Base-by-base conservation (phyloP, 2,888 invertebrate species). In the Eugnorisma glareosa region DNA sequence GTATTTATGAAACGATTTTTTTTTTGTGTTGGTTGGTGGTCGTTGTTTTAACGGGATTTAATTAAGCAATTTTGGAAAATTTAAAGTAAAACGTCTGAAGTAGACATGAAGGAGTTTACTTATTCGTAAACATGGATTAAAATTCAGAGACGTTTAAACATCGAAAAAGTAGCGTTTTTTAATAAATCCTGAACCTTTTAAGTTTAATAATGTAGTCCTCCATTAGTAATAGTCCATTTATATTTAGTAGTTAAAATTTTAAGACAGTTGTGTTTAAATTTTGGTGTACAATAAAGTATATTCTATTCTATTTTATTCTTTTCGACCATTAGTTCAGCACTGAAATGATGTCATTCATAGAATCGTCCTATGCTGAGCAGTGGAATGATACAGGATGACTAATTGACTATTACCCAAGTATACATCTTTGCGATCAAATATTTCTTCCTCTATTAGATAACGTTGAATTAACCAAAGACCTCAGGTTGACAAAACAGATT, bases 1-100 rank as follows among this genome's bases (percentile, higher is more conserved):
- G 73, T 82, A 54, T 79, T 80, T 82, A 76, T 35, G 71, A 43
- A 64, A 43, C 51, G n/a, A 28, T 64, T n/a, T 51, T 37, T 28
- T 48, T 48, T 1, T n/a, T n/a, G n/a, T 67, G n/a, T 10, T 48
- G 24, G 37, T 57, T 67, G 40, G 37, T 54, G 28, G 8, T 63
- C 43, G 67, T 67, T 73, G 64, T 75, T 64, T 59, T 61, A 81
- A 71, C 61, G 73, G 63, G 31, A 71, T 43, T 70, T 61, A 70
- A 51, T 83, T 51, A n/a, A 21, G 51, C 10, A 54, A 67, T 64
- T 35, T 28, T 1, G 31, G 10, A 1, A 71, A 57, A 4, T 48
- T 43, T 54, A 11, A 77, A 31, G 21, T 18, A 10, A 11, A 35
- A 35, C 35, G 18, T 64, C 64, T 18, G 6, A n/a, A 21, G 31